phyloP scores from a whole-genome alignment of 37 sponge, comb jelly and placozoan genomes.

The Diacarnus erythraeanus region DNA sequence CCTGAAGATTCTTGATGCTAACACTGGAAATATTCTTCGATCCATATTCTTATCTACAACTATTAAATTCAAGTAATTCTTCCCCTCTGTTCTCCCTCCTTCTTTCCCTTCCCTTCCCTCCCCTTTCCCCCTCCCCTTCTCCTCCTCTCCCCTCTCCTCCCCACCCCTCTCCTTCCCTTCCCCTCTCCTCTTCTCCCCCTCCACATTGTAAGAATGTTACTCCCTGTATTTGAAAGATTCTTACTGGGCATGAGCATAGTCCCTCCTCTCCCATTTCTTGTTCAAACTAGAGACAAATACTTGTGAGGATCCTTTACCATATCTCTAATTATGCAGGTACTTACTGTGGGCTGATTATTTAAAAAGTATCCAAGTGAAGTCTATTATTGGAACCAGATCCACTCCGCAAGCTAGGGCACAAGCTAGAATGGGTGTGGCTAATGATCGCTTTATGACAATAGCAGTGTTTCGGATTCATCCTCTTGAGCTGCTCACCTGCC shows the following conservation, averaged over 20 bases:
- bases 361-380: constrained; percentile 59
- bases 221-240: no score
- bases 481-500: constrained; percentile 30
- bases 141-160: no score
- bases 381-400: no score
- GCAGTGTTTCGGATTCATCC: constrained; percentile 70
- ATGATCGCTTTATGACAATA: constrained; percentile 15
- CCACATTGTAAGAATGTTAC: no score
- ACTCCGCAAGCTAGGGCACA: neutral
- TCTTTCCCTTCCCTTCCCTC: neutral
- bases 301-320: no score
- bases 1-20: constrained; percentile 61
- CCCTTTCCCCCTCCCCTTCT: no score
- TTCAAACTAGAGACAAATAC: no score
- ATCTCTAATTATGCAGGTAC: no score
- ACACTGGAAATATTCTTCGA: constrained; percentile 47
- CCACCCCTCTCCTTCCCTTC: no score
- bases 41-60: constrained; percentile 50
- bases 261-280: no score
- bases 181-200: no score
- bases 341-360: constrained; percentile 72
- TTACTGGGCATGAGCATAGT: no score
- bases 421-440: neutral
- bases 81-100: neutral
- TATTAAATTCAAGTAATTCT: constrained; percentile 41